Evolutionary conservation across 2,888 invertebrate genomes (phyloP).

Genomic region (Neuroscelio doddi): DNA sequence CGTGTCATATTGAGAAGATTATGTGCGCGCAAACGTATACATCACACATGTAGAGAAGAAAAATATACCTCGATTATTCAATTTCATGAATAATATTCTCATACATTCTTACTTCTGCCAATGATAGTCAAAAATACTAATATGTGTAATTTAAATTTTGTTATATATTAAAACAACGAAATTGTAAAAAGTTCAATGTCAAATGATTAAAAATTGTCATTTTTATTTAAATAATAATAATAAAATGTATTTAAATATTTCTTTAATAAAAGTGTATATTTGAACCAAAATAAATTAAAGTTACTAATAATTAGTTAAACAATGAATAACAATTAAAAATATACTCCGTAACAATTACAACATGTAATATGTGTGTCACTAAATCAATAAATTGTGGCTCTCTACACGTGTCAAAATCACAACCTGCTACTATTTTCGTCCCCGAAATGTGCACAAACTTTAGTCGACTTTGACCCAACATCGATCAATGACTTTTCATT

Average conservation of each 20-base stretch:
- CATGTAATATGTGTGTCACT: conserved; percentile 15
- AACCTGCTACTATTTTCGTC: conserved; percentile 16
- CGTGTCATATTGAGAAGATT: conserved; percentile 28
- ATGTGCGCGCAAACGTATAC: conserved; percentile 28
- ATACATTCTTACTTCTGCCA: too few relatives aligned
- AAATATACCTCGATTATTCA: conserved; percentile 1
- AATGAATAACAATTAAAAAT: too few relatives aligned
- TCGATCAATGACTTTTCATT: conserved; percentile 32
- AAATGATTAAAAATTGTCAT: too few relatives aligned
- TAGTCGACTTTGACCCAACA: conserved; percentile 28
- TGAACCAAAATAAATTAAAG: too few relatives aligned
- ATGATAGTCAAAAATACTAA: too few relatives aligned
- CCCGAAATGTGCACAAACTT: conserved; percentile 33
- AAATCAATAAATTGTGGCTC: conserved; percentile 32
- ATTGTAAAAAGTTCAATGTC: too few relatives aligned
- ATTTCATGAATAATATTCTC: conserved; percentile 1
- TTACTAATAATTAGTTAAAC: too few relatives aligned
- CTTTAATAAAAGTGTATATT: too few relatives aligned
- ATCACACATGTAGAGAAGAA: conserved; percentile 24
- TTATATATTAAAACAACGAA: too few relatives aligned
- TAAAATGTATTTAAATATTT: too few relatives aligned
- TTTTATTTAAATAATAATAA: too few relatives aligned
- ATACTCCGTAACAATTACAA: neutral
- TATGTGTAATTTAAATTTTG: too few relatives aligned
- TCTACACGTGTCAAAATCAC: conserved; percentile 21